Percentiles rank a stretch among this genome's conserved stretches.
These are phyloP conservation scores for Paratilapia polleni DNA, from an alignment of 2,113 vertebrate species.

Conservation along the genomic window DNA sequence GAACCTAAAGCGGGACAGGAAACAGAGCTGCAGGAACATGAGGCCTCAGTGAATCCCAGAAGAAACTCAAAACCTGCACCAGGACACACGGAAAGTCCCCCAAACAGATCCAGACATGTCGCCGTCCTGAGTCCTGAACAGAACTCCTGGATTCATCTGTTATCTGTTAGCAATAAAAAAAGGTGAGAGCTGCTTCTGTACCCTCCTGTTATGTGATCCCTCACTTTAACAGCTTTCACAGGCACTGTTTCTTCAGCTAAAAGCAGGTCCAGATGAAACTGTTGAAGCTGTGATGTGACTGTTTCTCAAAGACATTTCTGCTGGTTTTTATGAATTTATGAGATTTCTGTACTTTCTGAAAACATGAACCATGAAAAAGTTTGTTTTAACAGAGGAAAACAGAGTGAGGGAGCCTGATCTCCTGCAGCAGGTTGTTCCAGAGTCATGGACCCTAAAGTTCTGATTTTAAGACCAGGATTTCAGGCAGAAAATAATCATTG, in stretches of 20 bases:
- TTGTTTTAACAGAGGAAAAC: not conserved
- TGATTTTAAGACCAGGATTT: not conserved
- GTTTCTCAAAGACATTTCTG: not conserved
- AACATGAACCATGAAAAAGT: not conserved
- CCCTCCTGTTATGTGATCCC: not conserved
- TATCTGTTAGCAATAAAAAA: not conserved
- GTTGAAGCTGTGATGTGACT: not conserved
- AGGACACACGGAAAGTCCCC: not conserved
- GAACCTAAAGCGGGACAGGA: not conserved
- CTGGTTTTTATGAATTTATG: not conserved
- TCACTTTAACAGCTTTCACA: not conserved
- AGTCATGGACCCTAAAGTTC: not conserved
- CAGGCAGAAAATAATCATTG: not conserved
- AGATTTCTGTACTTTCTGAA: not conserved
- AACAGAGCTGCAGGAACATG: not conserved
- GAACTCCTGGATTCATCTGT: not conserved
- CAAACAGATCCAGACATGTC: constrained; percentile 8
- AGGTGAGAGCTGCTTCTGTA: constrained; percentile 34
- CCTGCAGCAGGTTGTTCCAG: not conserved
- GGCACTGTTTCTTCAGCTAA: not conserved
- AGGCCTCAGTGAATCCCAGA: not conserved
- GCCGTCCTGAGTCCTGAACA: constrained; percentile 2
- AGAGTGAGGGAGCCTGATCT: not conserved
- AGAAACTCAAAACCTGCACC: not conserved
- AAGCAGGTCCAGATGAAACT: not conserved